Conservation (phyloP, 2,797 vertebrate genomes). For the Ataeniobius toweri region DNA sequence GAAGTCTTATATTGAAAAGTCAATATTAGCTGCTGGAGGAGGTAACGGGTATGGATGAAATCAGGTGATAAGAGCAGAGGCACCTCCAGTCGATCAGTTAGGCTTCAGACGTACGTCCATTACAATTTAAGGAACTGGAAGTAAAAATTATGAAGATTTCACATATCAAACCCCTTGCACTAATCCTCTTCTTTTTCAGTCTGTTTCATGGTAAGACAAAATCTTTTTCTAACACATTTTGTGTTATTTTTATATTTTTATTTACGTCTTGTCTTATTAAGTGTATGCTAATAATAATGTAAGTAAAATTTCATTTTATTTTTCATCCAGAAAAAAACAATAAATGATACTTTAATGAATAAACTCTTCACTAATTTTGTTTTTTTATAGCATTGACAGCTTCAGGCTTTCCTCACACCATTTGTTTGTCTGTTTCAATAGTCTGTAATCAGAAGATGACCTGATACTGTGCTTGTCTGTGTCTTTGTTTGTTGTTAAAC, state of each 20-base stretch:
- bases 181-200: conserved; percentile 20
- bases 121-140: too few relatives aligned
- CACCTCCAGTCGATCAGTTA: background rate
- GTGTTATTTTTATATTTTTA: background rate
- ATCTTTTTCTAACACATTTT: background rate
- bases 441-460: background rate
- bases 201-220: conserved; percentile 45
- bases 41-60: background rate
- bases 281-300: background rate
- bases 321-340: background rate
- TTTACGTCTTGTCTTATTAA: background rate
- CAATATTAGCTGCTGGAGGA: conserved; percentile 20
- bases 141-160: background rate
- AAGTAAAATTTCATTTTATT: background rate
- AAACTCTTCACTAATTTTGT: background rate
- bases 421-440: too few relatives aligned
- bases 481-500: accelerated
- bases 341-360: background rate
- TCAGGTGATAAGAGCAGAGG: background rate
- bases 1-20: conserved; percentile 3
- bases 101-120: background rate
- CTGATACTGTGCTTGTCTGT: too few relatives aligned
- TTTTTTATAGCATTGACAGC: background rate
- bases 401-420: too few relatives aligned
- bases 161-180: background rate